These are phyloP conservation scores for Corythornis cristatus DNA, from an alignment of 2,113 vertebrate genomes.

Conservation along the genomic window DNA sequence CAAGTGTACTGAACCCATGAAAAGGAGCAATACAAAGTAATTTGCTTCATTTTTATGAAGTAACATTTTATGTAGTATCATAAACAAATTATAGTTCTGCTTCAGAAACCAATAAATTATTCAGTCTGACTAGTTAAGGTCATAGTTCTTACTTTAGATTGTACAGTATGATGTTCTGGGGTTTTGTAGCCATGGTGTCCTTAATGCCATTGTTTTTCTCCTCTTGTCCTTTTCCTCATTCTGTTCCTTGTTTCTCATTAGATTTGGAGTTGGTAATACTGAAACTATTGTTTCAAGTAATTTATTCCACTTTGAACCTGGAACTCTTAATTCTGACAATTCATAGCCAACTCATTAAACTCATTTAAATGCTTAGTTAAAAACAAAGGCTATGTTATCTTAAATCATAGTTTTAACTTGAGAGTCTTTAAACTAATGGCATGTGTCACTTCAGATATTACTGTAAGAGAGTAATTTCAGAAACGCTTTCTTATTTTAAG, in stretches of 20 bases:
- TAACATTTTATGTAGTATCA: background rate
- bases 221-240: background rate
- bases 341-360: background rate
- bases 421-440: background rate
- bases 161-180: background rate
- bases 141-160: background rate
- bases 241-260: background rate
- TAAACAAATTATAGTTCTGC: background rate
- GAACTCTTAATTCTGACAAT: background rate
- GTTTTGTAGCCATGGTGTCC: background rate
- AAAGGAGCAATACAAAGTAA: background rate
- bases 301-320: background rate
- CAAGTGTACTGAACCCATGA: background rate
- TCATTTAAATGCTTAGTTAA: background rate
- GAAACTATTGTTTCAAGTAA: fast-evolving
- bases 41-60: background rate
- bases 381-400: background rate
- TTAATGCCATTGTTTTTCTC: background rate
- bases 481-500: background rate
- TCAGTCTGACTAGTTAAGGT: background rate
- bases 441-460: background rate
- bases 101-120: background rate
- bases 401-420: background rate
- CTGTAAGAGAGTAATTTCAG: background rate
- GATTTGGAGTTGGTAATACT: background rate